Conservation (phyloP, 2,797 vertebrate genomes). For the Oceanodroma leucorhoa region DNA sequence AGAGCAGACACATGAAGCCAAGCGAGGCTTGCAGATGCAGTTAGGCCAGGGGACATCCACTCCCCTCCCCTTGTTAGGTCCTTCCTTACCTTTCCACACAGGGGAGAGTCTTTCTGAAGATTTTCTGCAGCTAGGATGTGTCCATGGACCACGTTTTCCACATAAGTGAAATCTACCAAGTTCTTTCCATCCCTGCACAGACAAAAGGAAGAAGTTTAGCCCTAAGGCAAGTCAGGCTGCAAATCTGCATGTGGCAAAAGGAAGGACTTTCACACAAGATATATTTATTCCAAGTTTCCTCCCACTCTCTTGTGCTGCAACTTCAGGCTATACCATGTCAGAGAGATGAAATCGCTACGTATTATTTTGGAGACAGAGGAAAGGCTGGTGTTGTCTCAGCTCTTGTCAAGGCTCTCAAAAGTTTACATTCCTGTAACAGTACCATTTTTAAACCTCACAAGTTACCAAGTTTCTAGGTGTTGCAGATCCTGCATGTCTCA, state of each 20-base stretch:
- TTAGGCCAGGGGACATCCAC: background rate
- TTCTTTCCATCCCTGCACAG: conserved; percentile 87
- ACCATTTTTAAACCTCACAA: background rate
- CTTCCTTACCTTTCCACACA: conserved; percentile 88
- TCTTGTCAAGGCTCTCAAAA: background rate
- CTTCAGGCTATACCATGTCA: background rate
- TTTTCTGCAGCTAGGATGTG: conserved; percentile 92
- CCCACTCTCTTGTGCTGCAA: background rate
- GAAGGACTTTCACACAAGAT: background rate
- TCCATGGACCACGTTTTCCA: conserved; percentile 96
- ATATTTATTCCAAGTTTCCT: background rate
- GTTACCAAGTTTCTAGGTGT: background rate
- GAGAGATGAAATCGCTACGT: fast-evolving
- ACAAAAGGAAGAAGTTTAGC: background rate
- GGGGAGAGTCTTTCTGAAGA: conserved; percentile 77
- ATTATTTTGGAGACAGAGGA: background rate
- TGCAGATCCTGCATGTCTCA: background rate
- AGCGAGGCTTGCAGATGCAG: background rate
- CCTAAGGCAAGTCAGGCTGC: background rate
- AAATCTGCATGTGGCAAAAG: background rate
- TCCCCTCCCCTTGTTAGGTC: background rate
- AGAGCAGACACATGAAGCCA: background rate
- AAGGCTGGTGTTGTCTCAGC: background rate
- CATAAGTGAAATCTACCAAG: conserved; percentile 95
- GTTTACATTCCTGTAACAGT: background rate